A percentile compares a stretch with the other conserved stretches of the same genome.
Conservation (phyloP, 2,888 invertebrate species). For the Xylocampa areola region DNA sequence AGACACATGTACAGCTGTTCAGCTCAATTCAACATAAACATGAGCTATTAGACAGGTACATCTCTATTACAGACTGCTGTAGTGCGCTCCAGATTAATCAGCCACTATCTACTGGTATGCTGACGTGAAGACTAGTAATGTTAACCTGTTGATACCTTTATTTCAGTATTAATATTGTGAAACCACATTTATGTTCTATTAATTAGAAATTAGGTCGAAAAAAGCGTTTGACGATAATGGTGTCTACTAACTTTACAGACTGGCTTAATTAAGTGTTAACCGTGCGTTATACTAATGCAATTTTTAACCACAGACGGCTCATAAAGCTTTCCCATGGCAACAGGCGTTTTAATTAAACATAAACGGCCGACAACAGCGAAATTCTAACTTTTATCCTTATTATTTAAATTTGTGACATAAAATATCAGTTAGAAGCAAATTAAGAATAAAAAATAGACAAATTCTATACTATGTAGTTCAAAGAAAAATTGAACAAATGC, state of each 20-base stretch:
- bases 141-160: conserved; percentile 48
- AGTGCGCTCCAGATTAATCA: conserved; percentile 38
- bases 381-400: background rate
- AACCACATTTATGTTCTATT: too few species aligned
- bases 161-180: too few species aligned
- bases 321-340: background rate
- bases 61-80: conserved; percentile 38
- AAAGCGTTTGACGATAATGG: background rate
- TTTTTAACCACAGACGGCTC: background rate
- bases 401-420: background rate
- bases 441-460: conserved; percentile 6
- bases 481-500: conserved; percentile 23
- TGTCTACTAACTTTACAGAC: background rate
- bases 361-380: too few species aligned
- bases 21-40: conserved; percentile 45
- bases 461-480: conserved; percentile 6
- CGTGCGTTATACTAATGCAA: too few species aligned
- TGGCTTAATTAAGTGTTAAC: background rate
- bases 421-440: background rate
- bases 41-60: conserved; percentile 40
- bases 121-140: conserved; percentile 42
- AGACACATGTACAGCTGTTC: conserved; percentile 45
- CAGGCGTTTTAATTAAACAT: background rate
- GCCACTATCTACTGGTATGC: conserved; percentile 32
- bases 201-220: background rate